Conservation (phyloP, 2,797 vertebrate genomes). For the Numenius phaeopus region DNA sequence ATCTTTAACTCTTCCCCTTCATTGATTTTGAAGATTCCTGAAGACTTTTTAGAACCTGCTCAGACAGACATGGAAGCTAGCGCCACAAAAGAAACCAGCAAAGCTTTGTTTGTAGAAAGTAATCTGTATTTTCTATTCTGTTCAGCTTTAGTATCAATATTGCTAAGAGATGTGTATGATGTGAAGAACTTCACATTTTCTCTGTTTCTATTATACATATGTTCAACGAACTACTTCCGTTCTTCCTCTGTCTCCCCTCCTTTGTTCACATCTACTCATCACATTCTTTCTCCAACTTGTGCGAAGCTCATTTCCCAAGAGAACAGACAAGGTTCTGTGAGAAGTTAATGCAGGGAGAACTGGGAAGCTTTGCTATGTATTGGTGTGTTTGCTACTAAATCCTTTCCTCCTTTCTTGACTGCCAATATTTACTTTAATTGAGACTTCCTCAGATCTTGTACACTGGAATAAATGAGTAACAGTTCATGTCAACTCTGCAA, state of each 20-base stretch:
- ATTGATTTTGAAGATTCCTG: background rate
- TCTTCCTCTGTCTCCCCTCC: rapidly evolving
- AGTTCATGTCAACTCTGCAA: background rate
- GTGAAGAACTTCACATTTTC: background rate
- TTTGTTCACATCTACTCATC: background rate
- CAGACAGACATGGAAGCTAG: background rate
- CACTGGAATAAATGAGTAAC: background rate
- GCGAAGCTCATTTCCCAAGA: background rate
- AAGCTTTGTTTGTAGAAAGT: background rate
- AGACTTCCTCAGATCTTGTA: background rate
- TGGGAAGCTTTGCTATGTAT: background rate
- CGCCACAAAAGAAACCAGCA: background rate
- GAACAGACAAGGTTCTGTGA: background rate
- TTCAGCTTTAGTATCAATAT: background rate
- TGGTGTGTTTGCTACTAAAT: background rate
- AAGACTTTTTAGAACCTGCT: background rate
- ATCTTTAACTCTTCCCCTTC: background rate
- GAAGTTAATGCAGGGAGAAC: background rate
- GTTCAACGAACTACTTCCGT: background rate
- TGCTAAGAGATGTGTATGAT: background rate
- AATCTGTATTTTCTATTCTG: background rate
- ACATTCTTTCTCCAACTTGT: background rate
- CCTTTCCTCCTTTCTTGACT: background rate
- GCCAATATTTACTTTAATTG: background rate
- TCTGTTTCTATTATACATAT: background rate